These are phyloP conservation scores for Lasioglossum zephyrum DNA, from an alignment of 2,888 invertebrate species.

Conservation along the genomic window DNA sequence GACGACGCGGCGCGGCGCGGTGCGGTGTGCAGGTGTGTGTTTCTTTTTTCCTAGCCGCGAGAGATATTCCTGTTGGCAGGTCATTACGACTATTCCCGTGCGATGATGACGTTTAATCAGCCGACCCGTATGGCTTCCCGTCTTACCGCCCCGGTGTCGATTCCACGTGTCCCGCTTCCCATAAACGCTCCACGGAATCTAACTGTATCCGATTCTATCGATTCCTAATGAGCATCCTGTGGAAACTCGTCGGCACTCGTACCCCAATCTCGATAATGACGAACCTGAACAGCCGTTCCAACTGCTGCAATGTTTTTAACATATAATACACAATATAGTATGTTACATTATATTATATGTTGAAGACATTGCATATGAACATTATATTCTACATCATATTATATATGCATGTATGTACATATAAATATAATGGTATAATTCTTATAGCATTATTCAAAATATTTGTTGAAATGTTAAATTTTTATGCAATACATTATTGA, in stretches of 20 bases:
- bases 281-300: background rate
- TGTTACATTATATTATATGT: no score
- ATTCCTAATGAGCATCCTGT: background rate
- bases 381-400: no score
- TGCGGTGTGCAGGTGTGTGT: conserved; percentile 51
- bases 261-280: background rate
- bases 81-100: conserved; percentile 67
- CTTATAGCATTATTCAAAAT: no score
- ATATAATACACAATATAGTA: no score
- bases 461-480: no score
- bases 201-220: background rate
- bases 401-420: no score
- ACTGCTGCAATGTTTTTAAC: no score
- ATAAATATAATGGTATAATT: no score
- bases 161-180: background rate
- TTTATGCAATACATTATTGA: no score
- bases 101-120: conserved; percentile 70
- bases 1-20: background rate
- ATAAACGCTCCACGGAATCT: background rate
- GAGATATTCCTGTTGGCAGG: conserved; percentile 61
- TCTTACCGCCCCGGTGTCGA: conserved; percentile 35
- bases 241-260: background rate
- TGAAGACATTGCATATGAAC: no score
- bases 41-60: conserved; percentile 12
- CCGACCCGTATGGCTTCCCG: conserved; percentile 57